Base-by-base conservation (phyloP, 2,888 invertebrate genomes). In the Dione juno region DNA sequence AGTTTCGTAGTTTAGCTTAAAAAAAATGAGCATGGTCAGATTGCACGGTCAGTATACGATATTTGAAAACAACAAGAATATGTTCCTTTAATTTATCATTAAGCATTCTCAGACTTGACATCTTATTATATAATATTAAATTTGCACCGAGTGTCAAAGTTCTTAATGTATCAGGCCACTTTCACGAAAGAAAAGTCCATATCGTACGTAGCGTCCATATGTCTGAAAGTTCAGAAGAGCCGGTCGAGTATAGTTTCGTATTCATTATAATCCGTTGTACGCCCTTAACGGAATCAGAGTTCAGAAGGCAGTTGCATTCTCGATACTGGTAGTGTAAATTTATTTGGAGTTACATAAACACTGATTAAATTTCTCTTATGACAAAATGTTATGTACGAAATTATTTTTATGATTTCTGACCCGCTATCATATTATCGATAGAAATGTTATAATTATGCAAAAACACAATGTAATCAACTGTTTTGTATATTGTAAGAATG, bases 271-370 rank as follows among this genome's bases (percentile, higher is more conserved):
- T 45, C 1, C 43, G 11, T 3, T n/a, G 59, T 14, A 5, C 61
- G 61, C 61, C 61, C 28, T 61, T 61, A 61, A 21, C 43, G 43
- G 21, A 57, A 11, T 37, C 43, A 45, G 61, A 61, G 61, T 43
- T 61, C 43, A 61, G n/a, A 43, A 28, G 28, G 61, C 57, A 57
- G 57, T 28, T 61, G 61, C 43, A 45, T 61, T 43, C 43, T 28
- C n/a, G n/a, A 45, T 45, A 61, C 61, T 28, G 61, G 61, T 61
- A 61, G 43, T 28, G 28, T 43, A 11, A 16, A 45, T 45, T 19
- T n/a, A 7, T 35, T n/a, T 6, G 10, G 5, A 45, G 5, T 61
- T n/a, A 61, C 21, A 59, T 8, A 59, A 59, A 14, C n/a, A n/a
- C n/a, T 6, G 28, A 28, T n/a, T 28, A 28, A 43, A 43, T 28